Conservation (phyloP, 2,113 vertebrate species). For the Oryctolagus cuniculus region DNA sequence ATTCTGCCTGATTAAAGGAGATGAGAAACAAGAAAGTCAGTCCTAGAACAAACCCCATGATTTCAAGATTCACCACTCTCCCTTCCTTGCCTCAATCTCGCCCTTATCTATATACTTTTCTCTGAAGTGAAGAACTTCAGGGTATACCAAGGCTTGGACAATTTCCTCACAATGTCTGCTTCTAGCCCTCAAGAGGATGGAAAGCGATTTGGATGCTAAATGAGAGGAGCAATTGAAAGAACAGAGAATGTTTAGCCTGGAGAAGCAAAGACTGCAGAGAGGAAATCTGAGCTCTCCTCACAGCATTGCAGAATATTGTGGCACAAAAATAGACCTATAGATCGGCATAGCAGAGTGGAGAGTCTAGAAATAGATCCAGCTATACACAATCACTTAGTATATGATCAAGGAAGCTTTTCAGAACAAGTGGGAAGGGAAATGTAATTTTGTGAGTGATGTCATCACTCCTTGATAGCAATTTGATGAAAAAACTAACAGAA, state of each 20-base stretch:
- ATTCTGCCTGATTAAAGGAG: not conserved
- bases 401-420: constrained; percentile 64
- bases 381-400: constrained; percentile 76
- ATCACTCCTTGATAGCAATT: constrained; percentile 47
- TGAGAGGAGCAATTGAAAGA: not conserved
- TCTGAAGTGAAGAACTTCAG: not conserved
- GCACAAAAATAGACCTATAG: constrained; percentile 76
- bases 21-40: not conserved
- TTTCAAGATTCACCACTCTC: not conserved
- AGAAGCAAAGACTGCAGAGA: constrained; percentile 56
- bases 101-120: not conserved
- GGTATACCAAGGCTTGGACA: not conserved
- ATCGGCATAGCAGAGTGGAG: constrained; percentile 74
- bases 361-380: constrained; percentile 77
- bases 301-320: constrained; percentile 70
- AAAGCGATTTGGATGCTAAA: not conserved
- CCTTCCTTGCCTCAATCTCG: not conserved
- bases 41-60: not conserved
- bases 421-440: constrained; percentile 47
- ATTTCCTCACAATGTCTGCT: not conserved
- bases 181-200: not conserved
- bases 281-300: constrained; percentile 72
- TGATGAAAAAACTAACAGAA: constrained; percentile 41
- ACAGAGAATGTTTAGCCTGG: not conserved
- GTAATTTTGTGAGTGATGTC: constrained; percentile 43